Conservation (phyloP, 92 coral and sea anemone genomes). For the Isaurus tuberculatus region DNA sequence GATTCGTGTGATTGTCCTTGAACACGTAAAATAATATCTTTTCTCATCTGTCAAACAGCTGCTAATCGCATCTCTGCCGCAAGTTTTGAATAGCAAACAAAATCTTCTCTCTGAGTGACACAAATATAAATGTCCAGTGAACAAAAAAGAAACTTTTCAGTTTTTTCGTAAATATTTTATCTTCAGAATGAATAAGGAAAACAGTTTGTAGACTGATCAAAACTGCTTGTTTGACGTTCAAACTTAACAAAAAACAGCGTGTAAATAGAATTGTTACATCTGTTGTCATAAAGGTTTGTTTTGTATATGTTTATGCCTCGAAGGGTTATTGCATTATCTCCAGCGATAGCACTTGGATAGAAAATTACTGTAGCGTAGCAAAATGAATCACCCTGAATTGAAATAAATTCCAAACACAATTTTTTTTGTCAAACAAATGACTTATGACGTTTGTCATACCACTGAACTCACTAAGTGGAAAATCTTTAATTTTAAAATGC, state of each 20-base stretch:
- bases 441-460: not conserved
- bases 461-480: not conserved
- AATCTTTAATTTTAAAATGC: no score
- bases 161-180: not conserved
- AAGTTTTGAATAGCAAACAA: not conserved
- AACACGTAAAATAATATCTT: not conserved
- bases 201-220: not conserved
- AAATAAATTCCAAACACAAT: not conserved
- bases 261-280: constrained; percentile 6
- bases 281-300: constrained; percentile 16
- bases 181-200: not conserved
- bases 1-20: constrained; percentile 15
- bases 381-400: not conserved
- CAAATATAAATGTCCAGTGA: not conserved
- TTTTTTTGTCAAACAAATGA: constrained; percentile 1
- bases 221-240: not conserved
- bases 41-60: constrained; percentile 37
- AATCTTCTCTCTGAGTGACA: not conserved
- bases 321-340: constrained; percentile 5
- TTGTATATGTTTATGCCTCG: constrained; percentile 19
- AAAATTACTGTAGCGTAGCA: constrained; percentile 7
- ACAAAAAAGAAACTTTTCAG: not conserved
- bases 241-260: not conserved
- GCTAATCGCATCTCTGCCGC: not conserved
- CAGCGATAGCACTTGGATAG: not conserved